Percentiles rank a stretch among this genome's conserved stretches.
Conservation (phyloP, 2,797 vertebrate species). For the Cottoperca gobio region DNA sequence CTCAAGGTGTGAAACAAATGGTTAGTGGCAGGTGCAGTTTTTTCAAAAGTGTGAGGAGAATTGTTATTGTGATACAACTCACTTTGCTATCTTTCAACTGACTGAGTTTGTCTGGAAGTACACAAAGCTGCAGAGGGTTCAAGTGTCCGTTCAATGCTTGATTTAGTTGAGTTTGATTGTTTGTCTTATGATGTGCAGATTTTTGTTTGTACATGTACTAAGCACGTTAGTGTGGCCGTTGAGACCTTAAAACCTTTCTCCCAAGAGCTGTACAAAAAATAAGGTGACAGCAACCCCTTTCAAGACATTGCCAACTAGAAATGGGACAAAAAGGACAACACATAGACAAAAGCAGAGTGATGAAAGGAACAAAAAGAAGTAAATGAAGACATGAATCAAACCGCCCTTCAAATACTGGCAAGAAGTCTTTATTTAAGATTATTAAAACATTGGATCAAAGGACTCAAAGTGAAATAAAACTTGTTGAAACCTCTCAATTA, state of each 20-base stretch:
- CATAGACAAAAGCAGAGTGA: background rate
- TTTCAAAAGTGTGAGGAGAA: constrained; percentile 9
- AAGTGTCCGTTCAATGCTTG: background rate
- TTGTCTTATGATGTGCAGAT: too few species aligned
- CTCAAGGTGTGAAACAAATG: constrained; percentile 53
- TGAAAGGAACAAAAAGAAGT: background rate
- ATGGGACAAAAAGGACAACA: background rate
- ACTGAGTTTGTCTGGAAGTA: background rate
- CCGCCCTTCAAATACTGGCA: background rate
- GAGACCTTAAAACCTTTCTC: background rate
- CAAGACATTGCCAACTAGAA: background rate
- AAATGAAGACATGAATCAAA: background rate
- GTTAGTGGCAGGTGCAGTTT: constrained; percentile 33
- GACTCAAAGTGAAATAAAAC: background rate
- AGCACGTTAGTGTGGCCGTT: background rate
- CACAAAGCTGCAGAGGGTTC: background rate
- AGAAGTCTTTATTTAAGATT: background rate
- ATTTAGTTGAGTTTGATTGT: constrained; percentile 28
- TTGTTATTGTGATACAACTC: constrained; percentile 37
- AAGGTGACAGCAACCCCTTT: background rate
- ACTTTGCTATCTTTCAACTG: background rate
- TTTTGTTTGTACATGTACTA: too few species aligned
- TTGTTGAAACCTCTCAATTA: background rate
- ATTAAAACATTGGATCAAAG: background rate
- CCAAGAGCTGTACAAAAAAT: background rate